Evolutionary conservation across 1,140 invertebrate species (phyloP).

Genomic region (Heliothis virescens): DNA sequence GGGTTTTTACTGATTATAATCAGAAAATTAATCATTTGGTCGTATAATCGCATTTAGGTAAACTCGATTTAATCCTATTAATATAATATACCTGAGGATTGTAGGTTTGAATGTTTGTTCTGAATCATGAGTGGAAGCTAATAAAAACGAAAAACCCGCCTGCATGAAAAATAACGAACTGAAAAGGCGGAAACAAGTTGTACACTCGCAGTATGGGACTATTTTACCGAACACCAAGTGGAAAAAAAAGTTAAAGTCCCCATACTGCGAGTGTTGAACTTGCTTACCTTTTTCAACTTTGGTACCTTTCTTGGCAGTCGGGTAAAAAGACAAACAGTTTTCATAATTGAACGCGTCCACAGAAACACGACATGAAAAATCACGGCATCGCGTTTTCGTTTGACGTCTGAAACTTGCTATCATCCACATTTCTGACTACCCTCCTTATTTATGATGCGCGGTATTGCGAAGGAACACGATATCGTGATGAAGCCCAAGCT

Average conservation of each 20-base stretch:
- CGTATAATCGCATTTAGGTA: neutral
- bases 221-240: no score
- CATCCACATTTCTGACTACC: slow-evolving; percentile 30
- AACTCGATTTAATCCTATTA: neutral
- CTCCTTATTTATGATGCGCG: slow-evolving; percentile 30
- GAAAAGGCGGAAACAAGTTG: no score
- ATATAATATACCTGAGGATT: no score
- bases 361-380: neutral
- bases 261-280: no score
- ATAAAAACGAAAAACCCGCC: no score
- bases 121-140: no score
- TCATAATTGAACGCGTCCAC: neutral
- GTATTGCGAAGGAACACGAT: slow-evolving; percentile 34
- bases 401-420: slow-evolving; percentile 25
- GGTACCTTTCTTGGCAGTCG: no score
- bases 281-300: no score
- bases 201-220: no score
- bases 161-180: no score
- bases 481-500: slow-evolving; percentile 20
- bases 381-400: slow-evolving; percentile 16
- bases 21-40: slow-evolving; percentile 8
- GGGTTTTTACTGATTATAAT: slow-evolving; percentile 16
- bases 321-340: neutral
- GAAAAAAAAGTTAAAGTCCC: no score
- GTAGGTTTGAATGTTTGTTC: no score